These are phyloP conservation scores for Alsophila aescularia DNA, from an alignment of 2,888 invertebrate species.

Conservation along the genomic window DNA sequence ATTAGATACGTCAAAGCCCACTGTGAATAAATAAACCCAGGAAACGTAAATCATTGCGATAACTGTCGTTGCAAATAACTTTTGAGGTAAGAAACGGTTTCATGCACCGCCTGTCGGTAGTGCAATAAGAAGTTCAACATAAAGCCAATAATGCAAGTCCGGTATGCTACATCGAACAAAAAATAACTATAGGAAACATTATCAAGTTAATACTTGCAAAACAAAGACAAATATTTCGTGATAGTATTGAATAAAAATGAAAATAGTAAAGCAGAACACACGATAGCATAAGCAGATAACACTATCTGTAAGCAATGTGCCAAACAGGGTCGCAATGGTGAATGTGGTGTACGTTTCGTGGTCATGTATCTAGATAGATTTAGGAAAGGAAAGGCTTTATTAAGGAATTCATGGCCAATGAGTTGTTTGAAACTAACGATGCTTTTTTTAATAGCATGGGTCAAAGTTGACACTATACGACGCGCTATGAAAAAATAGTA, in stretches of 20 bases:
- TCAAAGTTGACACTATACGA: too few species aligned
- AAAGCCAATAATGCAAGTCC: constrained; percentile 19
- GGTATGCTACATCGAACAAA: constrained; percentile 22
- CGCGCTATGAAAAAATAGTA: too few species aligned
- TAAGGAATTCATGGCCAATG: background rate
- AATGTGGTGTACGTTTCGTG: constrained; percentile 5
- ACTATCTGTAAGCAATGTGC: constrained; percentile 54
- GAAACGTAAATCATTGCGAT: constrained; percentile 34
- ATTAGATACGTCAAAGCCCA: constrained; percentile 23
- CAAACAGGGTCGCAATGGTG: constrained; percentile 18
- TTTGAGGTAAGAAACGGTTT: constrained; percentile 1
- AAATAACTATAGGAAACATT: constrained; percentile 32
- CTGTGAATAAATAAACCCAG: constrained; percentile 28
- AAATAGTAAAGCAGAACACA: constrained; percentile 55
- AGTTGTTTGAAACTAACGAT: too few species aligned
- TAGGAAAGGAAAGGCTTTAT: background rate
- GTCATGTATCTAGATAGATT: constrained; percentile 4
- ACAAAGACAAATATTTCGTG: constrained; percentile 41
- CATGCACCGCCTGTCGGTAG: background rate
- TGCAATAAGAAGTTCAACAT: constrained; percentile 8
- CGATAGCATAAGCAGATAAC: constrained; percentile 51
- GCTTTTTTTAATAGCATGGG: too few species aligned
- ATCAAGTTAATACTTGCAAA: constrained; percentile 36
- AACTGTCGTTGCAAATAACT: constrained; percentile 24
- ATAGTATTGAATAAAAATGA: constrained; percentile 41